phyloP scores from a whole-genome alignment of 2,113 vertebrate species.

The Melanerpes formicivorus region DNA sequence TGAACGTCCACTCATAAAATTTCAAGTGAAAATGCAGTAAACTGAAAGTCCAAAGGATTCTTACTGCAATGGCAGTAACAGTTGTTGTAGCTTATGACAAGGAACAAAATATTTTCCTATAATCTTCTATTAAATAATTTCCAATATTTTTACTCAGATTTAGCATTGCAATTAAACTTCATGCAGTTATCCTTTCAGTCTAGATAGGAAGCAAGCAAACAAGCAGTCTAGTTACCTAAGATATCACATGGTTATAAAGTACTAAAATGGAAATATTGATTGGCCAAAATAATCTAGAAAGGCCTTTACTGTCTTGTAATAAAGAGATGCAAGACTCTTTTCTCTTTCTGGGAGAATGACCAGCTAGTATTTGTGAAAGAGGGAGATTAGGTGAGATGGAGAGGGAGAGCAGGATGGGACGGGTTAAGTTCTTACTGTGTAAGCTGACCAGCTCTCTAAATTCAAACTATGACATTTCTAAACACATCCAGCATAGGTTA shows the following conservation, averaged over 20 bases:
- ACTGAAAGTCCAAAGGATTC: not conserved
- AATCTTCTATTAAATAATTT: not conserved
- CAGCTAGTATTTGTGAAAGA: not conserved
- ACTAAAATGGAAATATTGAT: not conserved
- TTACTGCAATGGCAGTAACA: not conserved
- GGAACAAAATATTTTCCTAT: not conserved
- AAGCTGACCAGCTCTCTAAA: conserved; percentile 31
- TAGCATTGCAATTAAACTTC: not conserved
- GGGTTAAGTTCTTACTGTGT: conserved; percentile 22
- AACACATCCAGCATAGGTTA: conserved; percentile 48
- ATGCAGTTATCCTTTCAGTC: not conserved
- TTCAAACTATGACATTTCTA: conserved; percentile 54
- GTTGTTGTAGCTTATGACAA: not conserved
- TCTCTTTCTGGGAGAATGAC: not conserved
- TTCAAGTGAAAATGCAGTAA: not conserved
- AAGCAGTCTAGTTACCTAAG: not conserved
- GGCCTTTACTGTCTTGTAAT: not conserved
- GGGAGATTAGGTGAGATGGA: not conserved
- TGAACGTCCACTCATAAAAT: not conserved
- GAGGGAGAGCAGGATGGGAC: not conserved
- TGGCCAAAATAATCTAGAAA: not conserved
- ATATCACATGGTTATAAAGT: not conserved
- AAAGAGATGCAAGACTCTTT: not conserved
- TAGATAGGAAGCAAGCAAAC: not conserved
- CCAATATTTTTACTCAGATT: not conserved